A percentile compares a stretch with the other conserved stretches of the same genome.
Conservation (phyloP, 1,140 invertebrate species). For the Brachionus sp. region DNA sequence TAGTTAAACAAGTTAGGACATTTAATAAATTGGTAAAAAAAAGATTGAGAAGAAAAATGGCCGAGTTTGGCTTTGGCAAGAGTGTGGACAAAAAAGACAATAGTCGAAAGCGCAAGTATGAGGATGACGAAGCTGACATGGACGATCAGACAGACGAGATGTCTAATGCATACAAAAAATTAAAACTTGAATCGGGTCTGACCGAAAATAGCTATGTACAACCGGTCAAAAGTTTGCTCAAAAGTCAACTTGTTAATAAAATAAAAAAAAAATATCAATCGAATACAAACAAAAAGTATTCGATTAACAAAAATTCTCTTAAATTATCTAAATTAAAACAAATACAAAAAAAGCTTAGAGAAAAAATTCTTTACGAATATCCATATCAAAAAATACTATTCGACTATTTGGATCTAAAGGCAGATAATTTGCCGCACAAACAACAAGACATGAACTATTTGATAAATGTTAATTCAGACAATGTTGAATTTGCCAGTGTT, state of each 20-base stretch:
- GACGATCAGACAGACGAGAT: neutral
- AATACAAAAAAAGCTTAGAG: slow-evolving; percentile 3
- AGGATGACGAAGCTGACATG: neutral
- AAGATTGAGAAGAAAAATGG: neutral
- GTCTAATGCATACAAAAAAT: neutral
- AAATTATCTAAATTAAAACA: neutral
- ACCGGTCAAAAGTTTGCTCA: neutral
- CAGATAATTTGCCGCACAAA: neutral
- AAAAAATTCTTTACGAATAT: slow-evolving; percentile 26
- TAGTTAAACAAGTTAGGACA: slow-evolving; percentile 49
- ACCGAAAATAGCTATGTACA: neutral
- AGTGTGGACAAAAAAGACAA: neutral
- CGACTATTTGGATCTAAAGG: slow-evolving; percentile 19
- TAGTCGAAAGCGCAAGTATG: neutral
- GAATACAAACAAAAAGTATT: neutral
- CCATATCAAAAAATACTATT: slow-evolving; percentile 39
- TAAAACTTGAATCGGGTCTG: neutral
- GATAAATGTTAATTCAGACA: neutral
- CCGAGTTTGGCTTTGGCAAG: neutral
- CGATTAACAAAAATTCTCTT: neutral
- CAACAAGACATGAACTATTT: slow-evolving; percentile 31
- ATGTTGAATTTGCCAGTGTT: neutral
- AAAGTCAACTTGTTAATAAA: neutral
- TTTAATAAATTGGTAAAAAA: slow-evolving; percentile 10
- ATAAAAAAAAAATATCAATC: neutral